phyloP scores from a whole-genome alignment of 2,113 vertebrate genomes.

The Hydrochoerus hydrochaeris region DNA sequence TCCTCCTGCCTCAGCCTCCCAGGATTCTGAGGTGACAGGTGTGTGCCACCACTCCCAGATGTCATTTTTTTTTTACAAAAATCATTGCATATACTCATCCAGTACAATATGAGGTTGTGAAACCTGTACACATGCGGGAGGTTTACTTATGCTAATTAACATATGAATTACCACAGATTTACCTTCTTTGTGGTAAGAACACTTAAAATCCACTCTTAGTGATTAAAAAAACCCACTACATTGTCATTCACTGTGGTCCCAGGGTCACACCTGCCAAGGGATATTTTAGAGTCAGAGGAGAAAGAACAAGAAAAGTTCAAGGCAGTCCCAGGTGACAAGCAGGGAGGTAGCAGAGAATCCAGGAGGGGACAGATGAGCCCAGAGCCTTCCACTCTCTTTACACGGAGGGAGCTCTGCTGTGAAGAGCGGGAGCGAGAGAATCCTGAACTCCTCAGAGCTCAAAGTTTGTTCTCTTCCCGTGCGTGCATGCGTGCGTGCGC shows the following conservation, averaged over 20 bases:
- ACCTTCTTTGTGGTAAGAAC: neutral
- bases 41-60: neutral
- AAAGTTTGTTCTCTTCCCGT: accelerated
- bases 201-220: neutral
- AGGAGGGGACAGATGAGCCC: too few relatives aligned
- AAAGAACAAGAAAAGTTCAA: neutral
- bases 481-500: too few relatives aligned
- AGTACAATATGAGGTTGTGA: neutral
- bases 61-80: neutral
- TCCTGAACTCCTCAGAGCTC: neutral
- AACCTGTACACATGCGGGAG: too few relatives aligned
- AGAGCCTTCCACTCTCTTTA: neutral
- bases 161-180: neutral
- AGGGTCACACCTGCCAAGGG: neutral
- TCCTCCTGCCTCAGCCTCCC: neutral
- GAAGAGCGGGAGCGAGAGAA: neutral
- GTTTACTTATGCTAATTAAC: neutral
- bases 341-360: too few relatives aligned
- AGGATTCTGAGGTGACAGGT: neutral
- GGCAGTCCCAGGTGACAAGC: neutral
- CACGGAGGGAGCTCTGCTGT: too few relatives aligned
- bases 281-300: neutral
- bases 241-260: neutral
- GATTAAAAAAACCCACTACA: neutral
- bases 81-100: neutral